These are phyloP conservation scores for Xestobium rufovillosum DNA, from an alignment of 2,888 invertebrate genomes.

Conservation along the genomic window DNA sequence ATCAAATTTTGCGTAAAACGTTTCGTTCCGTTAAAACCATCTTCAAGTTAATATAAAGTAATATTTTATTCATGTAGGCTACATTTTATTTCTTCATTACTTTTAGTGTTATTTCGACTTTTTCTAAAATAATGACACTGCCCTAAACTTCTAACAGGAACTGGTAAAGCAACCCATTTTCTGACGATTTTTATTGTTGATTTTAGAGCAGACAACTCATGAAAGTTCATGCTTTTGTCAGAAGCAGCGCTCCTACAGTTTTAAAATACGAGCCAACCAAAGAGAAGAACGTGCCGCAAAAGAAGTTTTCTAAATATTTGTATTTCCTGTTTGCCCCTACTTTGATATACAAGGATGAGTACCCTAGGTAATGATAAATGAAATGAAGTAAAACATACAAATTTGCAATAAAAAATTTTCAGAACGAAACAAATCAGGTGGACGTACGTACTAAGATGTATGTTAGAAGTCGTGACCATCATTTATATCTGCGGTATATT, in stretches of 20 bases:
- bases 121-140: too few relatives aligned
- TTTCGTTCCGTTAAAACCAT: too few relatives aligned
- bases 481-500: constrained; percentile 74
- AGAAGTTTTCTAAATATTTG: constrained; percentile 65
- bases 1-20: too few relatives aligned
- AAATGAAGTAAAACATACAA: constrained; percentile 1
- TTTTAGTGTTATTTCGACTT: too few relatives aligned
- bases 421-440: constrained; percentile 65
- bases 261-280: constrained; percentile 45
- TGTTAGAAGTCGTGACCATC: constrained; percentile 66
- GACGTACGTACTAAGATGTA: constrained; percentile 60
- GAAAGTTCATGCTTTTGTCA: constrained; percentile 80
- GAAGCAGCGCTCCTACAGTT: constrained; percentile 60
- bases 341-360: constrained; percentile 72
- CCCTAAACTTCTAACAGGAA: too few relatives aligned
- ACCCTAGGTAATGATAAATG: constrained; percentile 62
- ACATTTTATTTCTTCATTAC: too few relatives aligned
- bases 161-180: constrained; percentile 5
- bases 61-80: too few relatives aligned
- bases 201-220: constrained; percentile 67
- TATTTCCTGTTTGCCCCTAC: constrained; percentile 88
- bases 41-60: too few relatives aligned
- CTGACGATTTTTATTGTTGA: constrained; percentile 24
- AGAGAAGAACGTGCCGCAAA: constrained; percentile 41
- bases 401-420: constrained; percentile 59